Evolutionary conservation across 1,140 invertebrate species (phyloP).

Genomic region (Camponotus vicinus): DNA sequence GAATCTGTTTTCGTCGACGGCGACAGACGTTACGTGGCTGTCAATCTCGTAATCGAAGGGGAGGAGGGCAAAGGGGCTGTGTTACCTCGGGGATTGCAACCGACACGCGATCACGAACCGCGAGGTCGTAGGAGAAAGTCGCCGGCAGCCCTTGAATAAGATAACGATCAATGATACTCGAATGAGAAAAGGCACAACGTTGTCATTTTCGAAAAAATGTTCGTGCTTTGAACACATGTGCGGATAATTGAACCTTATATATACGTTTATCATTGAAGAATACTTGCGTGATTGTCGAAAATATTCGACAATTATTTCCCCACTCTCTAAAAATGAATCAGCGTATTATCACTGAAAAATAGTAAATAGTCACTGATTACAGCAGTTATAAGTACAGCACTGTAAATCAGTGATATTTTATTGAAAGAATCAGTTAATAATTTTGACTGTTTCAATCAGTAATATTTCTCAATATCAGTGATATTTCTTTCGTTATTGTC

Average conservation of each 20-base stretch:
- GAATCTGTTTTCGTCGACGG: neutral
- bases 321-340: too few species aligned
- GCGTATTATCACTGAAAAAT: too few species aligned
- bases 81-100: slow-evolving; percentile 70
- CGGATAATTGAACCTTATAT: neutral
- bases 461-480: too few species aligned
- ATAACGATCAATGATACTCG: slow-evolving; percentile 1
- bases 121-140: slow-evolving; percentile 82
- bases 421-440: too few species aligned
- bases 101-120: slow-evolving; percentile 78
- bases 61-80: slow-evolving; percentile 48
- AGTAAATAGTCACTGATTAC: too few species aligned
- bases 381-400: too few species aligned
- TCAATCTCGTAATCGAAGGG: slow-evolving; percentile 61
- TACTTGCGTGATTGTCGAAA: too few species aligned
- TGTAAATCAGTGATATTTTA: too few species aligned
- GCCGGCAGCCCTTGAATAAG: slow-evolving; percentile 79
- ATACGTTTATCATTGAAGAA: slow-evolving; percentile 6
- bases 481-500: too few species aligned
- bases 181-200: neutral
- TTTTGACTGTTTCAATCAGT: too few species aligned
- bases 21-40: neutral
- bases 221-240: neutral
- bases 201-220: neutral
- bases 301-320: neutral